Evolutionary conservation across 2,888 invertebrate species (phyloP), one percentile per base, ranked within the genome.

Genomic region (Bellardia bayeri): DNA sequence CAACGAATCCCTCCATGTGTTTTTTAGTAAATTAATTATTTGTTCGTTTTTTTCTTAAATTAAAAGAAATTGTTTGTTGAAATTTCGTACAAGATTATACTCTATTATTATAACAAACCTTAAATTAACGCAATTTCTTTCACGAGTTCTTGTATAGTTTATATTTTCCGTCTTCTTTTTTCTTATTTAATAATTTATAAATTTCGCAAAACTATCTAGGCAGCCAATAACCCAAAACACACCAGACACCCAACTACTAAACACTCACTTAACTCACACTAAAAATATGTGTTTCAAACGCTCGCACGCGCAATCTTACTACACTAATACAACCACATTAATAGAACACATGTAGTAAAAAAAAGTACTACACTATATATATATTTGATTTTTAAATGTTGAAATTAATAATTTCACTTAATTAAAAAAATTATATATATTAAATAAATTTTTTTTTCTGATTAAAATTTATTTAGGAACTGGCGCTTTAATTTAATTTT

Each of bases 61-160:
- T 16, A 68, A 68, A 40, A 23, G 16, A 56, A 56, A 9, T 23
- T 23, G 7, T 23, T 23, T 23, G 8, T 56, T 56, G 1, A 56
- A 56, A 56, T 56, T 8, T 7, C 7, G 8, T 23, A n/a, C 3
- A 14, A 56, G 9, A 56, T 56, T 56, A 23, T 2, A 14, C 9
- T 56, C 14, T 56, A 9, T 9, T 56, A 9, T 9, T 23, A 23
- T 23, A 69, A 64, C 58, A 42, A 49, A 66, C 49, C 49, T 69
- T 56, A 63, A 88, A 88, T 88, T 89, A 88, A 84, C 40, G 72
- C 64, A 81, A 81, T 56, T 75, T 69, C 23, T 66, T 66, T 66
- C 61, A 68, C 82, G n/a, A 69, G 23, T 75, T 45, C 13, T 45
- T 23, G 11, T 40, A 54, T 64, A 45, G 37, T 37, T 37, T 37